Evolutionary conservation across 2,797 vertebrate species (phyloP), one percentile per base, ranked within the genome.

Genomic region (Botia almorhae): DNA sequence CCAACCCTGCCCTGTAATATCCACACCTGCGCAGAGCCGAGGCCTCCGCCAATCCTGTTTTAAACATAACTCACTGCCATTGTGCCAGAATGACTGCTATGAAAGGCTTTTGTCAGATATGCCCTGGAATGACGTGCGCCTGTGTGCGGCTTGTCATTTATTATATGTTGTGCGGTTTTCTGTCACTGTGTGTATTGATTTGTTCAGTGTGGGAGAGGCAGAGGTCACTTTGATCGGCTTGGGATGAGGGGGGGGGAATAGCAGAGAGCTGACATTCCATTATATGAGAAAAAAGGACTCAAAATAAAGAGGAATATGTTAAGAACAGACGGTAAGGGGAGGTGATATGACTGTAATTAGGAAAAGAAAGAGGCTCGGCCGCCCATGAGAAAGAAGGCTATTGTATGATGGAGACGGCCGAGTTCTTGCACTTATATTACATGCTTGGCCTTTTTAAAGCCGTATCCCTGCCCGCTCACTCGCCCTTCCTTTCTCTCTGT

Each of bases 221-320:
- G 95, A 95, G 95, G 96, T 96, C 94, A 96, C 95, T 97, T 97
- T 96, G 94, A 96, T 96, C 94, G 94, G 92, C 93, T 91, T 93
- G 93, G 89, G 87, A 93, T 91, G 85, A 93, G 94, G 91, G 88
- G 88, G 88, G 89, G 88, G 91, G 91, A 94, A 95, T 94, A 92
- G 90, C 91, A 91, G 87, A 81, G 81, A 92, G 90, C 94, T 96
- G 96, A 96, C 95, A 93, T 95, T 96, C 94, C 94, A 95, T 96
- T 96, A 96, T 94, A 93, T 90, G 92, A 93, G 85, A 90, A 90
- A 90, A 85, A 93, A 93, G 89, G 70, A 90, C 91, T 93, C 92
- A 93, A 93, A 94, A 93, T 94, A 93, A 95, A 94, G 91, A 90
- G 91, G 92, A 94, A 94, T 95, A 94, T 94, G 93, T 95, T 94